Evolutionary conservation across 2,113 vertebrate genomes (phyloP).

Genomic region (Taxidea taxus): DNA sequence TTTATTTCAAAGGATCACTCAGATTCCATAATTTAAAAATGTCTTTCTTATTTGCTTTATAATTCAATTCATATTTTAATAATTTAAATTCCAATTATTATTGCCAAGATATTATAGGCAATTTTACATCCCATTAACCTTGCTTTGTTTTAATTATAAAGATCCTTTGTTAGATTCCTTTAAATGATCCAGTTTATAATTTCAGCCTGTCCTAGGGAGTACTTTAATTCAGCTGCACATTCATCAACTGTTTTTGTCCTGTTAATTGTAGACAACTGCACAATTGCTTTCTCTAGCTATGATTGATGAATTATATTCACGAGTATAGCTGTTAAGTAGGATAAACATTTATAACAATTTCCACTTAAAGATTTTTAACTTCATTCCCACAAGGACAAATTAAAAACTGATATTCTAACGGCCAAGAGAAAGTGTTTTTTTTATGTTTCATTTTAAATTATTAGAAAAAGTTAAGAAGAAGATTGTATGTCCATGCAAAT

Average conservation of each 20-base stretch:
- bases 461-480: slow-evolving; percentile 38
- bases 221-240: slow-evolving; percentile 88
- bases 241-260: slow-evolving; percentile 90
- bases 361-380: slow-evolving; percentile 82
- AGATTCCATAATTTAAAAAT: slow-evolving; percentile 64
- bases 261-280: slow-evolving; percentile 91
- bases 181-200: slow-evolving; percentile 89
- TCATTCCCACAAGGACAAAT: slow-evolving; percentile 79
- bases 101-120: slow-evolving; percentile 88
- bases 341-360: slow-evolving; percentile 89
- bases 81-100: slow-evolving; percentile 87
- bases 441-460: slow-evolving; percentile 31
- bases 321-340: slow-evolving; percentile 81
- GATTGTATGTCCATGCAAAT: background rate
- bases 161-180: slow-evolving; percentile 89
- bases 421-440: slow-evolving; percentile 8
- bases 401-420: slow-evolving; percentile 73
- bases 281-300: slow-evolving; percentile 87
- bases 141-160: slow-evolving; percentile 96
- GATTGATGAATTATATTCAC: slow-evolving; percentile 86
- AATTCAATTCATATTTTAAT: slow-evolving; percentile 83
- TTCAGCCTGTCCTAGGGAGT: slow-evolving; percentile 86
- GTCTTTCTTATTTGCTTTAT: slow-evolving; percentile 73
- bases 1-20: slow-evolving; percentile 63
- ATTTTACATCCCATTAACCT: slow-evolving; percentile 96